Conservation (phyloP, 1,140 invertebrate species). For the Pseudomyrmex sp. region DNA sequence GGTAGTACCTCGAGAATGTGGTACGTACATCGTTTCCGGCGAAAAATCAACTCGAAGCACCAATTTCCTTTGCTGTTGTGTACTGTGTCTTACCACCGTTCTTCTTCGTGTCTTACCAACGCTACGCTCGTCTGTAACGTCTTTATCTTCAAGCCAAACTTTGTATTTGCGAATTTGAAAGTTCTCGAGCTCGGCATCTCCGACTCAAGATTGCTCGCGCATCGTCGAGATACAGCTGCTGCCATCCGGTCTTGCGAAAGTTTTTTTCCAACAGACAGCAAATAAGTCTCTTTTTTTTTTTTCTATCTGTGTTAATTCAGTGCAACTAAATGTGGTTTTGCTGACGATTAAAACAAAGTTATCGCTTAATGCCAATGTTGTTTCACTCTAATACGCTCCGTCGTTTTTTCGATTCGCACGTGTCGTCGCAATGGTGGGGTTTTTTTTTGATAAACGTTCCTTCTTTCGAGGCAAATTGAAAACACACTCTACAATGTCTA, state of each 20-base stretch:
- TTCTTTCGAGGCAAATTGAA: too few relatives aligned
- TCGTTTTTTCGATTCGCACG: too few relatives aligned
- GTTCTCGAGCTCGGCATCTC: neutral
- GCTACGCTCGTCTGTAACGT: too few relatives aligned
- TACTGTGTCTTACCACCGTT: neutral
- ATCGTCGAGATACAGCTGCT: neutral
- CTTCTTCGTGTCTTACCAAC: neutral
- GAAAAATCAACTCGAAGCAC: neutral
- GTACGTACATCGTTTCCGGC: neutral
- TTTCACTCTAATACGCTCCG: too few relatives aligned
- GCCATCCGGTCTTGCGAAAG: neutral
- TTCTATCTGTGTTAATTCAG: neutral
- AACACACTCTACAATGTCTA: too few relatives aligned
- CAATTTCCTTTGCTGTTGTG: constrained; percentile 1
- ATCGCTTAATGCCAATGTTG: too few relatives aligned
- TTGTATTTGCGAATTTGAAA: neutral
- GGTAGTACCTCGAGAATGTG: neutral
- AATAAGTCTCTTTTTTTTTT: neutral
- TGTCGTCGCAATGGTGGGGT: too few relatives aligned
- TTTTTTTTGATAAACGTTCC: too few relatives aligned
- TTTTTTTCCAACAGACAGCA: neutral
- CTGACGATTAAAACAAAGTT: too few relatives aligned
- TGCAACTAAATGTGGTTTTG: too few relatives aligned
- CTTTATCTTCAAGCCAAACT: constrained; percentile 2
- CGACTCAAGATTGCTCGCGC: neutral